phyloP scores from a whole-genome alignment of 2,888 invertebrate genomes.

The Nineta flava region DNA sequence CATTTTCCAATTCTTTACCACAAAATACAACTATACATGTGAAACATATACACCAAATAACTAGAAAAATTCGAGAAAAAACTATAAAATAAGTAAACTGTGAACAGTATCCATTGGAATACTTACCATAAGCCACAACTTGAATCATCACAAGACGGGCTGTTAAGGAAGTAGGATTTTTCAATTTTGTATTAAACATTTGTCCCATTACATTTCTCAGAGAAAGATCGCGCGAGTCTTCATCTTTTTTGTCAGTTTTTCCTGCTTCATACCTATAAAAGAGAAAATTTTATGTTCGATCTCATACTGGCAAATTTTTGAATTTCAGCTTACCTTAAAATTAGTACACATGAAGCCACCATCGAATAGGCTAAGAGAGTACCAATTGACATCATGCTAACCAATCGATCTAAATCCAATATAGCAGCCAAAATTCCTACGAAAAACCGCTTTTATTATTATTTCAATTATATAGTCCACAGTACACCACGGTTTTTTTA shows the following conservation, averaged over 20 bases:
- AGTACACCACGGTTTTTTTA: no score
- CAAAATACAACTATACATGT: constrained; percentile 22
- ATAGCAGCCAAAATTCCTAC: constrained; percentile 62
- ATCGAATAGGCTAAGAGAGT: constrained; percentile 77
- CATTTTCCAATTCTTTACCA: constrained; percentile 23
- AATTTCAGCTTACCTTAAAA: constrained; percentile 44
- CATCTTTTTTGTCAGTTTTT: constrained; percentile 23
- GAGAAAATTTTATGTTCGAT: not conserved
- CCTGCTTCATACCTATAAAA: constrained; percentile 27
- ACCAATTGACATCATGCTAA: constrained; percentile 84
- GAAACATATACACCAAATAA: constrained; percentile 21
- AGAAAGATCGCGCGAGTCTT: constrained; percentile 20
- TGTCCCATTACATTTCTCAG: constrained; percentile 23
- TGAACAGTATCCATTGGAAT: not conserved
- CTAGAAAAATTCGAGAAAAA: constrained; percentile 16
- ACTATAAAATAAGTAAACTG: not conserved
- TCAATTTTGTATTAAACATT: constrained; percentile 26
- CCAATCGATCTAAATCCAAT: constrained; percentile 67
- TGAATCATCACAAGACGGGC: constrained; percentile 29
- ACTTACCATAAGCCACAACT: constrained; percentile 33
- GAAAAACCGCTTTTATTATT: constrained; percentile 15
- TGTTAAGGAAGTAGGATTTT: constrained; percentile 30
- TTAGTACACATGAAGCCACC: constrained; percentile 72
- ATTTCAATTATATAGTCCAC: constrained; percentile 1
- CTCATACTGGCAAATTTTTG: not conserved